These are phyloP conservation scores for Philaethria dido DNA, from an alignment of 2,888 invertebrate species.

Conservation along the genomic window DNA sequence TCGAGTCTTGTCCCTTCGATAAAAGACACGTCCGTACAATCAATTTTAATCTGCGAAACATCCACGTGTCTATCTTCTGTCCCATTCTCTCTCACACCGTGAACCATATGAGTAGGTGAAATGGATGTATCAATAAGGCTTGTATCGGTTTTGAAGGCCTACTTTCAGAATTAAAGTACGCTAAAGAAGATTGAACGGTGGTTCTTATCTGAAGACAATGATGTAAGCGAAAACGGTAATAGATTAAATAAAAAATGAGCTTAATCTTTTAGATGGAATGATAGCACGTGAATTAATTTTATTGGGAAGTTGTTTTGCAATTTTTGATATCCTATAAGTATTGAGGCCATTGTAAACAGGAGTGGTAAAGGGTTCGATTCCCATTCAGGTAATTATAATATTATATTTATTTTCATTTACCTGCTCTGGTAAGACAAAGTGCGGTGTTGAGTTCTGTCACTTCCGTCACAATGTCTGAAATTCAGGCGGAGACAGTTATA, in stretches of 20 bases:
- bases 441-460: too few relatives aligned
- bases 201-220: constrained; percentile 78
- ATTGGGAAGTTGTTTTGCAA: not conserved
- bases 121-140: constrained; percentile 55
- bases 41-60: constrained; percentile 80
- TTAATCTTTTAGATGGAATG: not conserved
- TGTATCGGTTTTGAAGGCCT: constrained; percentile 70
- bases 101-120: constrained; percentile 50
- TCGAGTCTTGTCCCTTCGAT: constrained; percentile 73
- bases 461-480: too few relatives aligned
- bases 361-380: too few relatives aligned
- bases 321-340: too few relatives aligned
- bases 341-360: too few relatives aligned
- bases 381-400: too few relatives aligned
- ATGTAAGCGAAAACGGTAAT: constrained; percentile 77
- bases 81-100: constrained; percentile 49
- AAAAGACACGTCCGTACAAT: constrained; percentile 76
- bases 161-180: constrained; percentile 79
- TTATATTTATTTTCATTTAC: too few relatives aligned
- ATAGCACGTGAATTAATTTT: not conserved
- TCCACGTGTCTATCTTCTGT: constrained; percentile 57
- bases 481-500: too few relatives aligned
- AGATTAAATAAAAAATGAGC: constrained; percentile 54
- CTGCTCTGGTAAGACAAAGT: too few relatives aligned
- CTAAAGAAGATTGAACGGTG: constrained; percentile 79